Conservation (phyloP, 1,140 invertebrate genomes). For the Mercenaria mercenaria region DNA sequence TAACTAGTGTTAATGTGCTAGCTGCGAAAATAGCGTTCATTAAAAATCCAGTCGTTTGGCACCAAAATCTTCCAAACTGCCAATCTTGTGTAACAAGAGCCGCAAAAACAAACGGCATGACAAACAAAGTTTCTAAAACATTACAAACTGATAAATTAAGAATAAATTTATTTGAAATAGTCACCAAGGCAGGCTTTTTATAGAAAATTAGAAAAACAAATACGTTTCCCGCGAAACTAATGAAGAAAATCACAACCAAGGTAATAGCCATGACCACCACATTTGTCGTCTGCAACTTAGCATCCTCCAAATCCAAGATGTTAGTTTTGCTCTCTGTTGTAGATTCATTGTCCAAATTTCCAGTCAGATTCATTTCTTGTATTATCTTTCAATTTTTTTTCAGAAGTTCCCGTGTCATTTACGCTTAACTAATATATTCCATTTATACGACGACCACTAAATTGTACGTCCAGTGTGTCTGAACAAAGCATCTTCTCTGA, state of each 20-base stretch:
- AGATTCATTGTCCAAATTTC: neutral
- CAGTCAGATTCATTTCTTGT: constrained; percentile 10
- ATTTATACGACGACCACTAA: no score
- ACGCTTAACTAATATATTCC: neutral
- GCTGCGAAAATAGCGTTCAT: constrained; percentile 88
- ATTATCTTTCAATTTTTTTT: neutral
- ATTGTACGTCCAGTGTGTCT: neutral
- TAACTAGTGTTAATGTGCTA: constrained; percentile 90
- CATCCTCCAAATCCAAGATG: neutral
- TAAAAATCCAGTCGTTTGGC: constrained; percentile 87
- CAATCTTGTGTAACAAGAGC: constrained; percentile 83
- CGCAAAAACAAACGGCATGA: constrained; percentile 88
- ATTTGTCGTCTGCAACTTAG: neutral
- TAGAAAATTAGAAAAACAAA: constrained; percentile 89
- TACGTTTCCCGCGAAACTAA: constrained; percentile 87
- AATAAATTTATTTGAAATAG: constrained; percentile 90
- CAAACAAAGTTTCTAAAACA: constrained; percentile 88
- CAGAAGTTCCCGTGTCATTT: neutral
- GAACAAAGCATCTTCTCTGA: neutral
- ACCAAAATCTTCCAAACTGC: constrained; percentile 84
- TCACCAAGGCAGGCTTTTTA: constrained; percentile 87
- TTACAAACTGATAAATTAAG: constrained; percentile 90
- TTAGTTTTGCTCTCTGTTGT: neutral
- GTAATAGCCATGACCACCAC: constrained; percentile 47
- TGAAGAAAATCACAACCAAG: constrained; percentile 78